phyloP scores from a whole-genome alignment of 23 tunicate genomes.

The Ciona savignyi region DNA sequence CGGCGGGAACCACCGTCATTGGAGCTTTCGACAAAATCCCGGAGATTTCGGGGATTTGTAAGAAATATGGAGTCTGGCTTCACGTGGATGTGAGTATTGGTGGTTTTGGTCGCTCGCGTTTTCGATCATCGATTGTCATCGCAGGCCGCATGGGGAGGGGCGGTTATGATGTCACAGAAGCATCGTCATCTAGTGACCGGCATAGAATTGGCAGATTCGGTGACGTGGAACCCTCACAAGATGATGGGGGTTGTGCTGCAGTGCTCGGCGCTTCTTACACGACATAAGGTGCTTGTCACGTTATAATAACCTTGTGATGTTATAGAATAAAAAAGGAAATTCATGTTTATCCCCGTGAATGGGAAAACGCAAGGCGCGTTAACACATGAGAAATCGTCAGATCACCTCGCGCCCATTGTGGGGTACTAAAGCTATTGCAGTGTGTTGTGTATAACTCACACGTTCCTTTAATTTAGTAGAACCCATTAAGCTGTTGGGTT shows the following conservation, averaged over 20 bases:
- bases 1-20: constrained; percentile 80
- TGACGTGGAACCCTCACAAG: constrained; percentile 96
- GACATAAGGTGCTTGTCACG: constrained; percentile 1
- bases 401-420: too few relatives aligned
- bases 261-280: constrained; percentile 70
- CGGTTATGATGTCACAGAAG: constrained; percentile 40
- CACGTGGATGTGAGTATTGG: constrained; percentile 77
- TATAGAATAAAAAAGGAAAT: too few relatives aligned
- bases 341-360: too few relatives aligned
- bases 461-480: too few relatives aligned
- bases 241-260: constrained; percentile 88
- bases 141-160: constrained; percentile 97
- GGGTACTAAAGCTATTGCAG: too few relatives aligned
- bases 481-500: too few relatives aligned
- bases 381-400: too few relatives aligned
- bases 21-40: constrained; percentile 84
- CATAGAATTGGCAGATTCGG: constrained; percentile 76
- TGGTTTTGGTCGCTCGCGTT: too few relatives aligned
- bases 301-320: not conserved
- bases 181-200: constrained; percentile 72
- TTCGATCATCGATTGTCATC: too few relatives aligned
- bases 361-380: too few relatives aligned
- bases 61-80: constrained; percentile 52
- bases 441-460: too few relatives aligned
- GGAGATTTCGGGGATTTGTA: constrained; percentile 37